phyloP scores from a whole-genome alignment of 2,113 vertebrate genomes.

The Solea senegalensis region DNA sequence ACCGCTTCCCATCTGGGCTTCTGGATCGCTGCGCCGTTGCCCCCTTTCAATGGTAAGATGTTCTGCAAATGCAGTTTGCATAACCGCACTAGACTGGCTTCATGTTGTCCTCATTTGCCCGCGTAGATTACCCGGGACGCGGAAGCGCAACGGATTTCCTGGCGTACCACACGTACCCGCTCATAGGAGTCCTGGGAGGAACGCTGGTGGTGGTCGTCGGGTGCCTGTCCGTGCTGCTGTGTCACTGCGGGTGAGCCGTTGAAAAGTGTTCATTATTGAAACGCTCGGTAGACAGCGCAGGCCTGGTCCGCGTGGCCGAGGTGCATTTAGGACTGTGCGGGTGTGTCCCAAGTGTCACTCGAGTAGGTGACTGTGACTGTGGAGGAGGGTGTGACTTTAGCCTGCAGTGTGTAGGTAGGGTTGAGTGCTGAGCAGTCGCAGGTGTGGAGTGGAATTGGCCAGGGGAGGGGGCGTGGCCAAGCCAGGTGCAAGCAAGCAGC shows the following conservation, averaged over 20 bases:
- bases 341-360: no score
- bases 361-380: no score
- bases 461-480: no score
- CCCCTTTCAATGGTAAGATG: conserved; percentile 83
- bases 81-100: background rate
- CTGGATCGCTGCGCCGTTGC: conserved; percentile 91
- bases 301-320: no score
- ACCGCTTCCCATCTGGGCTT: conserved; percentile 90
- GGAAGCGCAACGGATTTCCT: conserved; percentile 85
- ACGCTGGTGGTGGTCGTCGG: conserved; percentile 88
- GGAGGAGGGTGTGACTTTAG: no score
- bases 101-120: background rate
- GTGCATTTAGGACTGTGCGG: no score
- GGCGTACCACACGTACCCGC: conserved; percentile 89
- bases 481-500: no score
- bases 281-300: background rate
- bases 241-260: conserved; percentile 90
- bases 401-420: no score
- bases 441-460: no score
- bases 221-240: conserved; percentile 89
- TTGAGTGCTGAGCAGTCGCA: no score
- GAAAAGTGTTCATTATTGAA: background rate
- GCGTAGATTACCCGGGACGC: conserved; percentile 82
- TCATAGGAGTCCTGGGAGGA: conserved; percentile 90
- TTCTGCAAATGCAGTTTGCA: background rate